Evolutionary conservation across 2,113 vertebrate species (phyloP).

Genomic region (Poeciliopsis occidentalis): DNA sequence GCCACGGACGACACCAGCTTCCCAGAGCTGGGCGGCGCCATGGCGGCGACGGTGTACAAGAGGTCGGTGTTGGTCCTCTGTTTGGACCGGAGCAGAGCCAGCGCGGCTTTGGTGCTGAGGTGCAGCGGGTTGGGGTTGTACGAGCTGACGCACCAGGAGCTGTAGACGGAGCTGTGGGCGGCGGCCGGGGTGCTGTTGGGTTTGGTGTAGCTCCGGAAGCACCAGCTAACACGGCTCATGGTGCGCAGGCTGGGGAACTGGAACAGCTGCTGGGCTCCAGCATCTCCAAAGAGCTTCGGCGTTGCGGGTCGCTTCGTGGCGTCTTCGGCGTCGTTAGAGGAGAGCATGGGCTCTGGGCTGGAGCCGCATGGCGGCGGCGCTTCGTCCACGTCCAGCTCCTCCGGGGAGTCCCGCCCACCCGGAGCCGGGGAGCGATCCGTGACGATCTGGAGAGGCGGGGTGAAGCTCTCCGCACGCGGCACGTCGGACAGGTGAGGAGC

Average conservation of each 20-base stretch:
- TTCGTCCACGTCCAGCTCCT: slow-evolving; percentile 90
- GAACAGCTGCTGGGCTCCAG: slow-evolving; percentile 82
- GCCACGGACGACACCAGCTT: slow-evolving; percentile 96
- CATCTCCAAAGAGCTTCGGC: slow-evolving; percentile 80
- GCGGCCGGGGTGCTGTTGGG: slow-evolving; percentile 86
- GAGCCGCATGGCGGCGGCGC: slow-evolving; percentile 83
- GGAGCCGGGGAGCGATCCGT: slow-evolving; percentile 76
- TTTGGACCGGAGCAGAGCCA: slow-evolving; percentile 93
- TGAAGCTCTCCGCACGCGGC: slow-evolving; percentile 82
- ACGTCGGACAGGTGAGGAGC: slow-evolving; percentile 79
- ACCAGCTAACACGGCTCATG: slow-evolving; percentile 95
- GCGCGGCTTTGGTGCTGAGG: slow-evolving; percentile 92
- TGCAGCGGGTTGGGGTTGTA: slow-evolving; percentile 96
- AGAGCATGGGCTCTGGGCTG: slow-evolving; percentile 85
- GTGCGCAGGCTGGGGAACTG: slow-evolving; percentile 95
- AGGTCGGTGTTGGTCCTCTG: slow-evolving; percentile 84
- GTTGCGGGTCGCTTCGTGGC: slow-evolving; percentile 77
- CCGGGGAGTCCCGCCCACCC: slow-evolving; percentile 87
- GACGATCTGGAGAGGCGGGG: slow-evolving; percentile 86
- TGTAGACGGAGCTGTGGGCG: slow-evolving; percentile 90
- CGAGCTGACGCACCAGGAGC: slow-evolving; percentile 93
- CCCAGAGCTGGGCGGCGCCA: slow-evolving; percentile 88
- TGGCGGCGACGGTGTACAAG: slow-evolving; percentile 89
- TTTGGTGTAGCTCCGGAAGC: slow-evolving; percentile 97
- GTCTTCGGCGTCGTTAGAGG: slow-evolving; percentile 77